Evolutionary conservation across 2,113 vertebrate species (phyloP).

Genomic region (Hoplias malabaricus): DNA sequence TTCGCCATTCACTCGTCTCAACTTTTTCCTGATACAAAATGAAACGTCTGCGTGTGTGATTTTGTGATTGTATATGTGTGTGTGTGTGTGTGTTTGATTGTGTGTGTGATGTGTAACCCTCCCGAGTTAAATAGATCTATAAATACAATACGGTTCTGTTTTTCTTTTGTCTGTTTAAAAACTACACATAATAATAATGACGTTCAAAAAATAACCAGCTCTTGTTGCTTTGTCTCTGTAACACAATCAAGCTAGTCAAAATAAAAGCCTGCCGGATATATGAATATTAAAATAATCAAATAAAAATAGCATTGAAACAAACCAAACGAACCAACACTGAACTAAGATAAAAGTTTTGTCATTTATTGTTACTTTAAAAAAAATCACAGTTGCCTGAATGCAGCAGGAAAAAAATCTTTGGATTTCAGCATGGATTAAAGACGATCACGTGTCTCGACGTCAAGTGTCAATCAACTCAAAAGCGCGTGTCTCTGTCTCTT

Average conservation of each 20-base stretch:
- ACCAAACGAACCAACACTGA: conserved; percentile 51
- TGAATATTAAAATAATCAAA: conserved; percentile 25
- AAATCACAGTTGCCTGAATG: conserved; percentile 85
- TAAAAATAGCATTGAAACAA: conserved; percentile 3
- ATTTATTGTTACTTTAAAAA: conserved; percentile 59
- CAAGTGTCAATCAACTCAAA: conserved; percentile 69
- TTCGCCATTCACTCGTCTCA: conserved; percentile 7
- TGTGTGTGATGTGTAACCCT: not conserved
- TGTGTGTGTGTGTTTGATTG: too few relatives aligned
- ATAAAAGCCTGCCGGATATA: conserved; percentile 48
- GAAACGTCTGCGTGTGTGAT: not conserved
- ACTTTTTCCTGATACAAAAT: conserved; percentile 25
- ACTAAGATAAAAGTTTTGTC: conserved; percentile 56
- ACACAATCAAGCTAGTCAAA: conserved; percentile 3
- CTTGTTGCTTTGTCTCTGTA: conserved; percentile 35
- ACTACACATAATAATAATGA: conserved; percentile 11
- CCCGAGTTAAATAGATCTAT: conserved; percentile 41
- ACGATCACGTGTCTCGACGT: conserved; percentile 65
- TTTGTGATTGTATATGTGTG: too few relatives aligned
- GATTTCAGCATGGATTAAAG: conserved; percentile 84
- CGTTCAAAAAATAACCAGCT: conserved; percentile 20
- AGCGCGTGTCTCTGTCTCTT: conserved; percentile 48
- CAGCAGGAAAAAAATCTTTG: conserved; percentile 91
- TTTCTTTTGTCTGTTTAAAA: not conserved
- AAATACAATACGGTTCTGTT: conserved; percentile 36